These are phyloP conservation scores for Exephanes ischioxanthus DNA, from an alignment of 2,888 invertebrate species.

Conservation along the genomic window DNA sequence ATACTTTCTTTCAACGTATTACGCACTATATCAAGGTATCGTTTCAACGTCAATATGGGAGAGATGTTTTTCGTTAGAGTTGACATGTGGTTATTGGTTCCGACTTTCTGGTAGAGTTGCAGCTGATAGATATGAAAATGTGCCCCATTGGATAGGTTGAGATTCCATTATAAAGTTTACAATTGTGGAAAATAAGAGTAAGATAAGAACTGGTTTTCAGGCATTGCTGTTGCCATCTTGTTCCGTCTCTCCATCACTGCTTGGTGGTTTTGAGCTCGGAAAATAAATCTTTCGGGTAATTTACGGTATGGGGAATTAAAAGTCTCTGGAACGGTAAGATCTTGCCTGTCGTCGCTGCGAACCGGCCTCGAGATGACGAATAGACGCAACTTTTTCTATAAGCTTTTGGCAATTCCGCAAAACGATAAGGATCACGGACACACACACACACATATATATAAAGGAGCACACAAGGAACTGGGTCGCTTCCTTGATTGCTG, in stretches of 20 bases:
- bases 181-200: conserved; percentile 13
- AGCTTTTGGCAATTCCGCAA: conserved; percentile 12
- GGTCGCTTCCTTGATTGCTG: conserved; percentile 24
- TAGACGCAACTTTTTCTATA: conserved; percentile 21
- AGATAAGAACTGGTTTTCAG: conserved; percentile 31
- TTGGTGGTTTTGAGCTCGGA: neutral
- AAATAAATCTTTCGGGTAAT: neutral
- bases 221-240: conserved; percentile 13
- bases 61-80: too few relatives aligned
- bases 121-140: too few relatives aligned
- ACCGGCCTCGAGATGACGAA: neutral
- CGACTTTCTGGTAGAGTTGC: too few relatives aligned
- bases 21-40: too few relatives aligned
- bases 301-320: conserved; percentile 1
- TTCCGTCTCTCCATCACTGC: neutral
- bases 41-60: too few relatives aligned
- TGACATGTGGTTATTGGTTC: too few relatives aligned
- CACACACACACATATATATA: neutral
- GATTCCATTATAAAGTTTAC: conserved; percentile 26
- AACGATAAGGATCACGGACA: neutral
- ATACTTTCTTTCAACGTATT: too few relatives aligned
- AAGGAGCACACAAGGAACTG: neutral
- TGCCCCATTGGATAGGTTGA: too few relatives aligned
- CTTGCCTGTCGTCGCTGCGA: neutral
- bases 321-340: neutral